These are phyloP conservation scores for Microcebus griseorufus DNA, from an alignment of 2,113 vertebrate genomes.

Conservation along the genomic window DNA sequence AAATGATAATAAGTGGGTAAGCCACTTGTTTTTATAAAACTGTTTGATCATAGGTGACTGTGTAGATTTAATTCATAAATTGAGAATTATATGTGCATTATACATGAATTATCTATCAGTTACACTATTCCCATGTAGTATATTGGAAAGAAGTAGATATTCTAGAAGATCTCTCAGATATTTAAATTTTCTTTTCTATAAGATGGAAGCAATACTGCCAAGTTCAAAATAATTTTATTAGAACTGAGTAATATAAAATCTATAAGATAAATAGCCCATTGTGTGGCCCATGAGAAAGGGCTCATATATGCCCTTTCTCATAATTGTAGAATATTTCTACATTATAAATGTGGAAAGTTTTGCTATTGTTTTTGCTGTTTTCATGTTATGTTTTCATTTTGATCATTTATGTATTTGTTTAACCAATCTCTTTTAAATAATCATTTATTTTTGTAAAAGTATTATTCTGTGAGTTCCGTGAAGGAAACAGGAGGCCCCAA, in stretches of 20 bases:
- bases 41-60: neutral
- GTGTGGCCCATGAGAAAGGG: neutral
- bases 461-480: neutral
- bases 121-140: neutral
- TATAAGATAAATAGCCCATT: neutral
- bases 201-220: neutral
- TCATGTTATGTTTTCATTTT: neutral
- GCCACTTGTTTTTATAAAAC: neutral
- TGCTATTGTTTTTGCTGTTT: neutral
- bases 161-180: neutral
- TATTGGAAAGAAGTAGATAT: neutral
- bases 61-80: neutral
- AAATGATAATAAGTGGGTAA: neutral
- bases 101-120: neutral
- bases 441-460: neutral
- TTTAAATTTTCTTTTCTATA: neutral
- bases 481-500: neutral
- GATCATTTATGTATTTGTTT: neutral
- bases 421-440: neutral
- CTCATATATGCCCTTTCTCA: neutral
- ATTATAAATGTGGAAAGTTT: neutral
- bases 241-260: neutral
- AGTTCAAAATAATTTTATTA: neutral
- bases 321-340: neutral
- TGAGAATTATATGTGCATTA: neutral